A percentile compares a stretch with the other conserved stretches of the same genome.
phyloP scores from a whole-genome alignment of 2,113 vertebrate species.

The Pogonocichla stellata region DNA sequence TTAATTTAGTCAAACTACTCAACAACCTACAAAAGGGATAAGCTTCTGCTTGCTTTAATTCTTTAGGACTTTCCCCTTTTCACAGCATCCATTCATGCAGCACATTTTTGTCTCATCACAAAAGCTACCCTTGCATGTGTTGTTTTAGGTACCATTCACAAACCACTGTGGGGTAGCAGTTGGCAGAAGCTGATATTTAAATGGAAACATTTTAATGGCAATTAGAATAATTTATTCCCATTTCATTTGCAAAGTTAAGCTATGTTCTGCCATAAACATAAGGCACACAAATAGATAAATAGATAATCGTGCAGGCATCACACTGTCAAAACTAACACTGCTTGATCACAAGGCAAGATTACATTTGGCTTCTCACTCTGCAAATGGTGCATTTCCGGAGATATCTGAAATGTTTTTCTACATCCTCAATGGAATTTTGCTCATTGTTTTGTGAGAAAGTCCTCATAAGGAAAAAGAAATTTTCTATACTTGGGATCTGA shows the following conservation, averaged over 20 bases:
- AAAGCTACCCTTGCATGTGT: not conserved
- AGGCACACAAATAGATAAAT: not conserved
- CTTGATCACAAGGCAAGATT: not conserved
- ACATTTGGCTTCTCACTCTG: not conserved
- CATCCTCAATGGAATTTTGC: not conserved
- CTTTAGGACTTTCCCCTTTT: not conserved
- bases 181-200: not conserved
- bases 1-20: not conserved
- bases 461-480: not conserved
- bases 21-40: not conserved
- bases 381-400: not conserved
- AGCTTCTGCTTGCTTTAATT: not conserved
- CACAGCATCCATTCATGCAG: not conserved
- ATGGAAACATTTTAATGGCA: conserved; percentile 8
- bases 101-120: not conserved
- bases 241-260: not conserved
- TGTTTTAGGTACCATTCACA: not conserved
- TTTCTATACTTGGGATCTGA: not conserved
- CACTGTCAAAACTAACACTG: not conserved
- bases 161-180: not conserved
- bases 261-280: not conserved
- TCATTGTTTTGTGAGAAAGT: not conserved
- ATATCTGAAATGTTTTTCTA: not conserved
- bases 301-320: not conserved
- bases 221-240: conserved; percentile 22